Evolutionary conservation across 2,113 vertebrate genomes (phyloP).

Genomic region (Abramis brama): DNA sequence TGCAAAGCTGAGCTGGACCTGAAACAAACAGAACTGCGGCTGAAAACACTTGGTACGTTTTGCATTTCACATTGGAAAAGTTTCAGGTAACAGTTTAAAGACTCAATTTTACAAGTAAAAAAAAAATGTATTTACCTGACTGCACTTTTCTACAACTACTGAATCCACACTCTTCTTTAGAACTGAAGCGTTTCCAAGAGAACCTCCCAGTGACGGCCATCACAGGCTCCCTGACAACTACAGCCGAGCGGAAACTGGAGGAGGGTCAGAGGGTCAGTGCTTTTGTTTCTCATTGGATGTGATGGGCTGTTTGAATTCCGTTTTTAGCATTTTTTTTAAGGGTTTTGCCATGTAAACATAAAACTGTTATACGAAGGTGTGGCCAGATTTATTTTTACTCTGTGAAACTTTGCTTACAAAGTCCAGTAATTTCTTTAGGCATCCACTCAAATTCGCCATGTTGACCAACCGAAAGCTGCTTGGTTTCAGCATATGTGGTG

Average conservation of each 20-base stretch:
- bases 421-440: too few relatives aligned
- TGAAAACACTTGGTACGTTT: slow-evolving; percentile 75
- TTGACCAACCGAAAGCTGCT: too few relatives aligned
- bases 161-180: slow-evolving; percentile 62
- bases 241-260: slow-evolving; percentile 89
- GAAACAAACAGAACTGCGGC: slow-evolving; percentile 74
- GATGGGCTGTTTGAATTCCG: too few relatives aligned
- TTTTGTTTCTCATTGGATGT: background rate
- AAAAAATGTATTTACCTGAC: too few relatives aligned
- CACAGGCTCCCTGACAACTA: slow-evolving; percentile 73
- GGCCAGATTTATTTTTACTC: too few relatives aligned
- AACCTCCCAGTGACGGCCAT: slow-evolving; percentile 78
- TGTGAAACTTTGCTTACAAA: too few relatives aligned
- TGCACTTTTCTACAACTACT: background rate
- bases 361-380: too few relatives aligned
- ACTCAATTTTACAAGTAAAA: too few relatives aligned
- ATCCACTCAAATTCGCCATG: too few relatives aligned
- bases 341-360: too few relatives aligned
- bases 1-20: slow-evolving; percentile 78
- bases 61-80: background rate
- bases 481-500: too few relatives aligned
- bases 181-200: slow-evolving; percentile 80
- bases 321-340: too few relatives aligned
- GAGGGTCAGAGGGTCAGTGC: slow-evolving; percentile 88
- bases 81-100: background rate